Conservation (phyloP, 2,888 invertebrate species). For the Dryomyza anilis region DNA sequence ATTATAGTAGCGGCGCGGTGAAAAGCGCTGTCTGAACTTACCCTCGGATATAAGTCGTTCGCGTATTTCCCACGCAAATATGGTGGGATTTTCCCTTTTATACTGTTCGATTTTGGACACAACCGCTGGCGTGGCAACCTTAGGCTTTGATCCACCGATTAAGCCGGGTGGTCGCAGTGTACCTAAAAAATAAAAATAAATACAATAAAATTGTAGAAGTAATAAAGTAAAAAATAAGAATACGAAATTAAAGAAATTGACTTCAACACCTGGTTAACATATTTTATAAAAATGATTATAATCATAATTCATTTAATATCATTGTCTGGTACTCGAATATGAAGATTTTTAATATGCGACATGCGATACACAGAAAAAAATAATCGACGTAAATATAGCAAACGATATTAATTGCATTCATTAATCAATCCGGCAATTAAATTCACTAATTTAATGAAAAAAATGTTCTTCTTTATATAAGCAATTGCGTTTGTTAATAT, state of each 20-base stretch:
- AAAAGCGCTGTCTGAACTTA: constrained; percentile 61
- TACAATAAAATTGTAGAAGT: background rate
- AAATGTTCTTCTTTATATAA: no score
- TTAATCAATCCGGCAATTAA: no score
- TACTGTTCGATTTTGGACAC: constrained; percentile 98
- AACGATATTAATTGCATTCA: no score
- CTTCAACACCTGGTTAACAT: background rate
- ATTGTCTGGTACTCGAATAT: no score
- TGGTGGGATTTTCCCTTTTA: constrained; percentile 97
- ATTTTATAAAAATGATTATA: background rate
- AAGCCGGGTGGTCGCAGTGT: constrained; percentile 87
- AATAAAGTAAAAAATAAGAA: background rate
- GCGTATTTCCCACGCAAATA: constrained; percentile 98
- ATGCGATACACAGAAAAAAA: no score
- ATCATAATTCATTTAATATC: no score
- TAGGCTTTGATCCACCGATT: constrained; percentile 95
- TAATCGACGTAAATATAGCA: no score
- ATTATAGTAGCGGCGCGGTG: background rate
- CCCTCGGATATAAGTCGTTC: constrained; percentile 96
- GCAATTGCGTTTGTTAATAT: no score
- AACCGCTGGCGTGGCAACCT: constrained; percentile 96
- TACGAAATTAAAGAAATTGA: background rate
- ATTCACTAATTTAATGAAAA: no score
- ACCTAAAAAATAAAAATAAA: constrained; percentile 66
- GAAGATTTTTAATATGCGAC: no score